Base-by-base conservation (phyloP, 2,888 invertebrate species). In the Rhorus exstirpatorius region DNA sequence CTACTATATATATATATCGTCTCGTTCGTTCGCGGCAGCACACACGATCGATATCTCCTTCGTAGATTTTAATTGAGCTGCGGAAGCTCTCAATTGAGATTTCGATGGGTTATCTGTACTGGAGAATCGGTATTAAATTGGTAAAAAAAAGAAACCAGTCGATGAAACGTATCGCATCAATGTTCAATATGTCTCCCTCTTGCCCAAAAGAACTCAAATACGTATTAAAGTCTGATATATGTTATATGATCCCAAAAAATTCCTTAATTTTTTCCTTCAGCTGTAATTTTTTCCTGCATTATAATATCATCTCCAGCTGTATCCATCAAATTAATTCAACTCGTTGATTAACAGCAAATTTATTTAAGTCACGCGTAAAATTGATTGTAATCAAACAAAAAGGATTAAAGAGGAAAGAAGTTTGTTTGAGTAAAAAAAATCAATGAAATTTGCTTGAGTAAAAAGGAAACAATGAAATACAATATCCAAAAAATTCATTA, bases 11-110 rank as follows among this genome's bases (percentile, higher is more conserved):
- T 55, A 65, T 76, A 53, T 70, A 63, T 17, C 63, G 38, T 76
- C 70, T 55, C 63, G 41, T 55, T 63, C 61, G 68, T 63, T 80
- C 67, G 72, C 68, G 74, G 70, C 65, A 70, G 82, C 75, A 76
- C 76, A 76, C 79, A 79, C 82, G 79, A 79, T 83, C 82, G 79
- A 83, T 83, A 83, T 83, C 82, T 83, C 82, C 82, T 83, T 75
- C 82, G 82, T 83, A 63, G 82, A 83, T 83, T 83, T 83, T 83
- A 83, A 83, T 83, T 83, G 82, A 83, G 82, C 82, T 83, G 82
- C 82, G 82, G 82, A 83, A 83, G 82, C 79, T 79, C 79, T 71
- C 83, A 80, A 80, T 83, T 77, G 83, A 83, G 80, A 80, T 80
- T 80, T 68, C 80, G 76, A 83, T 80, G 80, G 77, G 77, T 83